Percentiles rank a stretch among this genome's conserved stretches.
These are phyloP conservation scores for Rhizoglyphus robini DNA, from an alignment of 1,140 invertebrate genomes.

Conservation along the genomic window DNA sequence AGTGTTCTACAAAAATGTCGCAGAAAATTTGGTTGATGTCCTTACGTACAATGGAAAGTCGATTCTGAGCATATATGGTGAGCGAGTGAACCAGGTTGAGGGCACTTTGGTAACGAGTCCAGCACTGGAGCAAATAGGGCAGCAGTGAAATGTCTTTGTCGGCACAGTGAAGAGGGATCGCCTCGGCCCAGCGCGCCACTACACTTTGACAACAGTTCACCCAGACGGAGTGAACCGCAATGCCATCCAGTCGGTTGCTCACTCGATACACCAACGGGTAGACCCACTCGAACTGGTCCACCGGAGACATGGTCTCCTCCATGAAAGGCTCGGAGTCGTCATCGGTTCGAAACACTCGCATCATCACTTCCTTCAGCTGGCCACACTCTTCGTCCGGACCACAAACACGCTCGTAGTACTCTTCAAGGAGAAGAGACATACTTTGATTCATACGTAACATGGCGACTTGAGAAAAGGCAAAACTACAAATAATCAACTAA, in stretches of 20 bases:
- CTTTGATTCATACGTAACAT: too few relatives aligned
- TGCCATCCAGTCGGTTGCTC: not conserved
- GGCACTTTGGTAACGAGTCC: not conserved
- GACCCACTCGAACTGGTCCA: not conserved
- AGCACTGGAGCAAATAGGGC: not conserved
- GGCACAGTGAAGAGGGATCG: not conserved
- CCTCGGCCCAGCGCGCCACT: not conserved
- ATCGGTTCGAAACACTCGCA: not conserved
- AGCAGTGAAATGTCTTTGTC: not conserved
- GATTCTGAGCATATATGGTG: not conserved
- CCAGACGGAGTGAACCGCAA: not conserved
- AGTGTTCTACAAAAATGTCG: not conserved
- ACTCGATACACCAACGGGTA: not conserved
- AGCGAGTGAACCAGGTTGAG: not conserved
- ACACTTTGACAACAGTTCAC: not conserved
- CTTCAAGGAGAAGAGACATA: too few relatives aligned
- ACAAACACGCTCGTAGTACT: not conserved
- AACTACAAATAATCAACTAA: too few relatives aligned
- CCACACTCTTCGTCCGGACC: not conserved
- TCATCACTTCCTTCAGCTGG: not conserved
- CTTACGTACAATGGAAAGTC: not conserved
- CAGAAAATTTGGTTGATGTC: not conserved
- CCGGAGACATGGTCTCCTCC: not conserved
- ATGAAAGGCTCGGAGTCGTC: not conserved
- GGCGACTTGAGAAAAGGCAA: too few relatives aligned